Conservation (phyloP, 1,140 invertebrate genomes). For the Drosophila trapezifrons region DNA sequence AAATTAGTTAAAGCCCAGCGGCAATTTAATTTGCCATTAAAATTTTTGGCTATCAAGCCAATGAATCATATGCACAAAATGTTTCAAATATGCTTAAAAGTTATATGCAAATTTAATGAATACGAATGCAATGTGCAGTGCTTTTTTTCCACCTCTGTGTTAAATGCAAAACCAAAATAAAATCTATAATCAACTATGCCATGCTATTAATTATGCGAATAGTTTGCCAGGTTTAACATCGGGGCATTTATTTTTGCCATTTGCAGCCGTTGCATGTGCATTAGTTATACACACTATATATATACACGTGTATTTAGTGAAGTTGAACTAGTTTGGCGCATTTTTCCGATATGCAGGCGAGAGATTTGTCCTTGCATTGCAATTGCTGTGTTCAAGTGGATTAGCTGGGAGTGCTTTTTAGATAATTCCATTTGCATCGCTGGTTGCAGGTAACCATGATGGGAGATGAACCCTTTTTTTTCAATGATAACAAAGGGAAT, state of each 20-base stretch:
- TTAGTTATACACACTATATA: slow-evolving; percentile 13
- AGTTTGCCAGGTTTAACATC: slow-evolving; percentile 20
- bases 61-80: slow-evolving; percentile 42
- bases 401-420: slow-evolving; percentile 32
- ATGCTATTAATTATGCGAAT: slow-evolving; percentile 51
- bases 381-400: slow-evolving; percentile 28
- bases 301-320: slow-evolving; percentile 20
- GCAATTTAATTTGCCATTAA: slow-evolving; percentile 55
- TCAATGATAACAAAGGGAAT: not conserved
- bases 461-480: not conserved
- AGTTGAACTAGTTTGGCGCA: slow-evolving; percentile 35
- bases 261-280: slow-evolving; percentile 34
- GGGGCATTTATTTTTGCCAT: slow-evolving; percentile 34
- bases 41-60: slow-evolving; percentile 30
- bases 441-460: not conserved
- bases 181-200: slow-evolving; percentile 34
- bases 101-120: slow-evolving; percentile 53
- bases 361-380: slow-evolving; percentile 21
- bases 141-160: slow-evolving; percentile 20
- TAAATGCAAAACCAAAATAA: slow-evolving; percentile 45
- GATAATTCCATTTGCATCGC: slow-evolving; percentile 4
- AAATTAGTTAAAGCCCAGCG: slow-evolving; percentile 45
- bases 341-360: slow-evolving; percentile 3
- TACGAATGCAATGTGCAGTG: slow-evolving; percentile 19
- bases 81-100: slow-evolving; percentile 48